Evolutionary conservation across 2,888 invertebrate species (phyloP), one percentile per base, ranked within the genome.

Genomic region (Gibbula magus): DNA sequence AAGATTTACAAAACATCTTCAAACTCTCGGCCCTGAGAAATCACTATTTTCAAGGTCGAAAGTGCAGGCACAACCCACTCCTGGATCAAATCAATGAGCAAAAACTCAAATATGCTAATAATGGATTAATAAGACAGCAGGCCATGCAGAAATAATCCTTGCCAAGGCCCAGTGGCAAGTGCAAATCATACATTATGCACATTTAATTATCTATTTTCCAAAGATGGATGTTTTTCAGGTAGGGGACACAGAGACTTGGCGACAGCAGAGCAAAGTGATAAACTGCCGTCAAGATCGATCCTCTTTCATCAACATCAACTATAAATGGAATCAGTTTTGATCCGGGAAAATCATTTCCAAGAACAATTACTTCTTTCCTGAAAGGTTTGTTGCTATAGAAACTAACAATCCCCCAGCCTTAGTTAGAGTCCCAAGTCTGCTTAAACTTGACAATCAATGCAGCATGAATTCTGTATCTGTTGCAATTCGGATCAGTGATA

Each of bases 301-400:
- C 61, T 61, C 61, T 61, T 61, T 61, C 29, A 61, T 61, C 61
- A 61, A 61, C 61, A 25, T 61, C 61, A 25, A 61, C 61, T 61
- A 61, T 61, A 61, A 61, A 61, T 61, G 61, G 61, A 61, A 61
- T 29, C 61, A 61, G 61, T 61, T 61, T 61, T 61, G 61, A 61
- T 61, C 61, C 61, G 29, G 61, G 61, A 61, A 61, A 61, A 61
- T 61, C 61, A 61, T 61, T 61, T 61, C 29, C 3, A 61, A 61
- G 61, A 61, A 61, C 61, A 61, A 61, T 61, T 61, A 25, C 61
- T 61, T 61, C 61, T 61, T 61, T 61, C 61, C 61, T 61, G 61
- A 25, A 25, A 56, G 25, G 61, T 61, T 61, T 61, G 61, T 61
- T 61, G 61, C 61, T 61, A 61, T 61, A 61, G 61, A 29, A 61